Base-by-base conservation (phyloP, 1,140 invertebrate species). In the Lordiphosa stackelbergi region DNA sequence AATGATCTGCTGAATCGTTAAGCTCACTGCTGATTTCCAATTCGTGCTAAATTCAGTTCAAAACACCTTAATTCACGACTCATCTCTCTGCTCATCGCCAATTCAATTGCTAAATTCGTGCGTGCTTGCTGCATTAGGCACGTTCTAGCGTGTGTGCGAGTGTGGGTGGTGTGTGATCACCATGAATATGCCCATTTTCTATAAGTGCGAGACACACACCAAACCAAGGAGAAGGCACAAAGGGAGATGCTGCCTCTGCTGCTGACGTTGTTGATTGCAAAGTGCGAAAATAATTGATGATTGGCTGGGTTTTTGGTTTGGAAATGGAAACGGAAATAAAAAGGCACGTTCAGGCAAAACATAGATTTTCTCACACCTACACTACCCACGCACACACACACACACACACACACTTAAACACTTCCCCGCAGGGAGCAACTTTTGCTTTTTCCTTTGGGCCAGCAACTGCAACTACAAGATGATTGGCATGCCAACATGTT, bases 401-500 rank as follows among this genome's bases (percentile, higher is more conserved):
- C 35, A 8, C 13, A 48, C 28, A 48, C 10, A 24, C n/a, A 22
- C 19, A 42, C n/a, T 3, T 5, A 42, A 12, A 40, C 38, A 41
- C 19, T 41, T 41, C 19, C 8, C 16, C 19, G 19, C 19, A 24
- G 35, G n/a, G 13, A 51, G 28, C 24, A 47, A 53, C 65, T 65
- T 65, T 66, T 69, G 48, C 36, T 4, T 38, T 41, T 34, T 31
- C 41, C 35, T 38, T 48, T n/a, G 37, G 16, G 24, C 13, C 42
- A 45, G 31, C 42, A 22, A 12, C 28, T 12, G 12, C 38, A 13
- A 31, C 24, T 70, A 74, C 77, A 81, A 79, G 75, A 79, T 79
- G 75, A 79, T 81, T 79, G 75, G 75, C 75, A 79, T 79, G 75
- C 75, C 75, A 79, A 81, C 75, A 79, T 75, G 75, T 79, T 35